Evolutionary conservation across 2,797 vertebrate genomes (phyloP).

Genomic region (Erethizon dorsatum): DNA sequence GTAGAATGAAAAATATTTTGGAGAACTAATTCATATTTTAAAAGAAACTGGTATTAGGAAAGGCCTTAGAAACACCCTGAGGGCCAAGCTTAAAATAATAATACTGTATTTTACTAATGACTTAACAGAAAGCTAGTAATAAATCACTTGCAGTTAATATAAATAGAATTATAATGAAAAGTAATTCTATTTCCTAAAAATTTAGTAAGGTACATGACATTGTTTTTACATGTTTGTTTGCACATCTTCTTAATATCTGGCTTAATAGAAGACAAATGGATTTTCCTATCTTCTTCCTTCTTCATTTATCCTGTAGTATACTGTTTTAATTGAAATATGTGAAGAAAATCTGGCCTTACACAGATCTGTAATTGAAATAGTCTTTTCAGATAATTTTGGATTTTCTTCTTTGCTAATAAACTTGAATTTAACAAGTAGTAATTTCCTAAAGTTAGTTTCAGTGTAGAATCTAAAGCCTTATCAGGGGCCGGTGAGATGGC

Average conservation of each 20-base stretch:
- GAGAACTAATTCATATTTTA: conserved; percentile 51
- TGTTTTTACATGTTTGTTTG: not conserved
- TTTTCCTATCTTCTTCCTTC: not conserved
- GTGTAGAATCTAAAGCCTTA: not conserved
- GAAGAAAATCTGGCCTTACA: not conserved
- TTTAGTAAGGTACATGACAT: not conserved
- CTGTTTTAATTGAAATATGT: not conserved
- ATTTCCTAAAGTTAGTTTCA: conserved; percentile 42
- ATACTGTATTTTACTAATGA: conserved; percentile 17
- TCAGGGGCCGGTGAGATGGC: no score
- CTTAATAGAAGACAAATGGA: not conserved
- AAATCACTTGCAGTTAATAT: not conserved
- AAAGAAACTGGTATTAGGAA: conserved; percentile 18
- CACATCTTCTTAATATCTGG: not conserved
- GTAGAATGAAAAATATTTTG: conserved; percentile 38
- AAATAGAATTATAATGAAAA: not conserved
- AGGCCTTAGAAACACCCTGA: not conserved
- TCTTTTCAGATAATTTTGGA: conserved; percentile 1
- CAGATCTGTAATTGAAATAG: not conserved
- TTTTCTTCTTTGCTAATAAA: conserved; percentile 27
- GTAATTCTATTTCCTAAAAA: conserved; percentile 45
- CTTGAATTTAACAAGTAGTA: not conserved
- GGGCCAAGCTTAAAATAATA: conserved; percentile 43
- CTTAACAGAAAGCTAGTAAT: conserved; percentile 1
- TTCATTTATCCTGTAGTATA: not conserved